Evolutionary conservation across 2,113 vertebrate species (phyloP).

Genomic region (Motacilla alba): DNA sequence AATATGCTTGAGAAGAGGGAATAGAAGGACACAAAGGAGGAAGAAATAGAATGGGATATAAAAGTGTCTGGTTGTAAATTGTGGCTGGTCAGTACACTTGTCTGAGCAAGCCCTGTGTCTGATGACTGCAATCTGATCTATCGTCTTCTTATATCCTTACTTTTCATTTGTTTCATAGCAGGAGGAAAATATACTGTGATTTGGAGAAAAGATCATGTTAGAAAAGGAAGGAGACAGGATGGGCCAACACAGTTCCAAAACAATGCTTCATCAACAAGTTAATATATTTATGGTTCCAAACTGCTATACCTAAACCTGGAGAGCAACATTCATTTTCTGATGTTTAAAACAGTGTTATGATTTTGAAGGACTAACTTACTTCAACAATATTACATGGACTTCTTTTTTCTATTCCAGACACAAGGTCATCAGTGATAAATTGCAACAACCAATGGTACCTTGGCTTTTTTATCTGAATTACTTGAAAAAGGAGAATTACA

Average conservation of each 20-base stretch:
- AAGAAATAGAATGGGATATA: background rate
- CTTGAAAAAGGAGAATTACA: background rate
- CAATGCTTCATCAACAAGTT: background rate
- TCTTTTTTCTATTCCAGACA: background rate
- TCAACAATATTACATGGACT: background rate
- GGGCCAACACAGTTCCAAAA: background rate
- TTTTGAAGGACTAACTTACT: background rate
- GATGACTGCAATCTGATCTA: background rate
- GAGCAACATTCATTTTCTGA: background rate
- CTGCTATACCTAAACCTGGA: background rate
- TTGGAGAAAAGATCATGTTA: background rate
- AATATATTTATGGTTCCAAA: background rate
- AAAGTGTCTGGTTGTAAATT: background rate
- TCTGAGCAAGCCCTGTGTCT: background rate
- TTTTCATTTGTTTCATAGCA: background rate
- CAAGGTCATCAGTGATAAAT: background rate
- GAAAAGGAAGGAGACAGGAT: background rate
- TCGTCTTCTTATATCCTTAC: background rate
- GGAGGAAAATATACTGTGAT: background rate
- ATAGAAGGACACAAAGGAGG: background rate
- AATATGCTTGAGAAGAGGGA: background rate
- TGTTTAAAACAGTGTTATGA: background rate
- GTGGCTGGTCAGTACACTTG: background rate
- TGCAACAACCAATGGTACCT: background rate
- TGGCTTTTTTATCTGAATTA: background rate